Percentiles rank a stretch among this genome's conserved stretches.
Evolutionary conservation across 2,113 vertebrate species (phyloP).

Genomic region (Vulpes ferrilata): DNA sequence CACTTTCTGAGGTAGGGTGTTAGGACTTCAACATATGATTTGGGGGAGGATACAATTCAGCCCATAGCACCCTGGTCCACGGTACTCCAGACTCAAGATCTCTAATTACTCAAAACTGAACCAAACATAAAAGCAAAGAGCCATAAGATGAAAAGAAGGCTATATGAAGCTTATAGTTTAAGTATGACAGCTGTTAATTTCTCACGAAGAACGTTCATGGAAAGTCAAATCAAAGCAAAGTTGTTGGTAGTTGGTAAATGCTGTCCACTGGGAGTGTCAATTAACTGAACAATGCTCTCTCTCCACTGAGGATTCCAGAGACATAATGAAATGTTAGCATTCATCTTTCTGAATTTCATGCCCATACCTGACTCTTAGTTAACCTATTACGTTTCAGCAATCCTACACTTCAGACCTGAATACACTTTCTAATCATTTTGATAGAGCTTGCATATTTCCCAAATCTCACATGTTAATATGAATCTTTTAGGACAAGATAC

Average conservation of each 20-base stretch:
- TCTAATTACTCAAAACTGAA: neutral
- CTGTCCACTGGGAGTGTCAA: neutral
- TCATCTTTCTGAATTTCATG: neutral
- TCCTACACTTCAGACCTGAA: neutral
- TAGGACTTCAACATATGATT: neutral
- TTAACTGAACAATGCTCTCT: too few species aligned
- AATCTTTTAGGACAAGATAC: neutral
- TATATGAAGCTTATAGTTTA: neutral
- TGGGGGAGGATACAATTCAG: neutral
- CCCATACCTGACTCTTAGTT: neutral
- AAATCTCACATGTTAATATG: neutral
- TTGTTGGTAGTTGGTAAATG: neutral
- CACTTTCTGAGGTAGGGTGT: neutral
- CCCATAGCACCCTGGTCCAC: neutral
- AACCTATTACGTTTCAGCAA: neutral
- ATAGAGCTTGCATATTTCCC: neutral
- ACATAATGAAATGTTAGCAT: neutral
- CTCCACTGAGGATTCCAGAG: neutral
- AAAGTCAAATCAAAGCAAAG: neutral
- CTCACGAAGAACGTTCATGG: neutral
- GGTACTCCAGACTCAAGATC: neutral
- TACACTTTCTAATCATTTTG: neutral
- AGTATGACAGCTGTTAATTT: neutral
- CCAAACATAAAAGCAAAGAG: neutral
- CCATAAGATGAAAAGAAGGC: neutral